Evolutionary conservation across 2,888 invertebrate species (phyloP).

Genomic region (Altica lythri): DNA sequence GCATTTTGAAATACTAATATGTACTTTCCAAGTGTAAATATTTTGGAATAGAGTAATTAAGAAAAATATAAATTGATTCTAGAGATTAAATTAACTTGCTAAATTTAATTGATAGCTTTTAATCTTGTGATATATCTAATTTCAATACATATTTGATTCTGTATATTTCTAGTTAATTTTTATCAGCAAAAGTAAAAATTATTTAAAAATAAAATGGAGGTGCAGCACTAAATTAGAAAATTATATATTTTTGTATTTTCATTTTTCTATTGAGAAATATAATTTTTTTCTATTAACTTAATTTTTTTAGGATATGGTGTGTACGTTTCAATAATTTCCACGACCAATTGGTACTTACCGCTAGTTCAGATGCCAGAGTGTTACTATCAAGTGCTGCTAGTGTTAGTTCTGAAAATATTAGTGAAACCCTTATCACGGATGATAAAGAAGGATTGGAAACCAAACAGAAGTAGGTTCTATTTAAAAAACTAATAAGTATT

Average conservation of each 20-base stretch:
- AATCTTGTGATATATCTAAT: no score
- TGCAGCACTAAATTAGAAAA: background rate
- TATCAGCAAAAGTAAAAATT: no score
- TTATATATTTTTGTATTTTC: no score
- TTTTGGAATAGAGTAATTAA: no score
- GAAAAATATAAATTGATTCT: no score
- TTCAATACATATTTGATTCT: no score
- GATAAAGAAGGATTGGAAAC: conserved; percentile 58
- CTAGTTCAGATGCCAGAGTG: conserved; percentile 93
- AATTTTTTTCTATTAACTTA: background rate
- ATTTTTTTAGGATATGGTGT: conserved; percentile 78
- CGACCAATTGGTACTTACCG: conserved; percentile 91
- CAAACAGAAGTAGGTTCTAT: conserved; percentile 58
- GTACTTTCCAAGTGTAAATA: no score
- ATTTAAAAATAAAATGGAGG: background rate
- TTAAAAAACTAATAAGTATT: no score
- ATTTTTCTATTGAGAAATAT: background rate
- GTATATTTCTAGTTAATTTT: no score
- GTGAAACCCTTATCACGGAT: conserved; percentile 59
- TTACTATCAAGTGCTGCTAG: conserved; percentile 85
- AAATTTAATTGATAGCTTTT: no score
- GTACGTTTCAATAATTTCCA: conserved; percentile 96
- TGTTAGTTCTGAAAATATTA: conserved; percentile 80
- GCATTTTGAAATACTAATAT: background rate
- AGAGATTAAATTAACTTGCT: no score